These are phyloP conservation scores for Mya arenaria DNA, from an alignment of 1,140 invertebrate genomes.

Conservation along the genomic window DNA sequence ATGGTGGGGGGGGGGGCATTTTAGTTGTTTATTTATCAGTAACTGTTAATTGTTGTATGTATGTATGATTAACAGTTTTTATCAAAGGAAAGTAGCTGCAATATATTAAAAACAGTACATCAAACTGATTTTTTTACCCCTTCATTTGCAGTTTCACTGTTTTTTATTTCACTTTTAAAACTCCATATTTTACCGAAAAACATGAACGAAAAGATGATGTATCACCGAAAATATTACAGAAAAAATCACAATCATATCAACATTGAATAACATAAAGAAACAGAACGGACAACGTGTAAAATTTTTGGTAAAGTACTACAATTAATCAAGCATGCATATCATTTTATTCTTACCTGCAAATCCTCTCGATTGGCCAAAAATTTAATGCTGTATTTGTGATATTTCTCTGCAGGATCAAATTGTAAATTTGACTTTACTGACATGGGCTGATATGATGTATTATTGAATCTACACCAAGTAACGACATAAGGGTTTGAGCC, in stretches of 20 bases:
- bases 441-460: slow-evolving; percentile 23
- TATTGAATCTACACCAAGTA: slow-evolving; percentile 47
- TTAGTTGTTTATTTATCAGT: no score
- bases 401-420: slow-evolving; percentile 40
- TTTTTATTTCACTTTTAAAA: neutral
- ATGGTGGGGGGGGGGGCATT: no score
- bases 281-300: neutral
- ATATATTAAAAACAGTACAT: no score
- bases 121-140: no score
- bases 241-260: neutral
- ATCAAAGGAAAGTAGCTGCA: no score
- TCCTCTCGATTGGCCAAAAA: slow-evolving; percentile 41
- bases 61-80: no score
- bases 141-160: neutral
- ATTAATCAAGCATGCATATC: neutral
- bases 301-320: neutral
- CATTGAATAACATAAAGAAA: neutral
- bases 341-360: slow-evolving; percentile 6
- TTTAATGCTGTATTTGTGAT: slow-evolving; percentile 41
- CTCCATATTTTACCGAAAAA: neutral
- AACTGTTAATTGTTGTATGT: no score
- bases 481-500: slow-evolving; percentile 38
- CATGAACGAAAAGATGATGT: neutral
- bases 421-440: slow-evolving; percentile 4
- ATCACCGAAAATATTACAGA: neutral